Evolutionary conservation across 2,113 vertebrate species (phyloP).

Genomic region (Saiga tatarica): DNA sequence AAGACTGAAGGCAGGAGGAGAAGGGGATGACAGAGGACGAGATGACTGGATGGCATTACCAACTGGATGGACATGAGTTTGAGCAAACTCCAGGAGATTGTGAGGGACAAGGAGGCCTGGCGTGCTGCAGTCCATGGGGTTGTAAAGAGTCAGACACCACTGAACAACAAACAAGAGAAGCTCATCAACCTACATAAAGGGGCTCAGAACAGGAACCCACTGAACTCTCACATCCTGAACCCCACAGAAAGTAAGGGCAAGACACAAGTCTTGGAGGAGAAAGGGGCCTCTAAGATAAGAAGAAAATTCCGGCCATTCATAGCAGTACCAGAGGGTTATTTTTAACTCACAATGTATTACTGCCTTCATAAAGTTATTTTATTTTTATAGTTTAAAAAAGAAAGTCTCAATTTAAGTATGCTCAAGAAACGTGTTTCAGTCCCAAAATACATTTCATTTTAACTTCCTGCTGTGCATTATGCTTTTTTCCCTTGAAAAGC

Average conservation of each 20-base stretch:
- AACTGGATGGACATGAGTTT: background rate
- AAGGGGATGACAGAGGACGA: background rate
- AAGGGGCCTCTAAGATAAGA: background rate
- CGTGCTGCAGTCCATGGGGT: background rate
- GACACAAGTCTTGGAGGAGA: background rate
- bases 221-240: background rate
- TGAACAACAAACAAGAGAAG: background rate
- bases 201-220: background rate
- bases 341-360: conserved; percentile 1
- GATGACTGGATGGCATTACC: background rate
- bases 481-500: conserved; percentile 4
- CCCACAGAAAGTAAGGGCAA: background rate
- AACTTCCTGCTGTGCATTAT: conserved; percentile 22
- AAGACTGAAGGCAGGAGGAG: background rate
- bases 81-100: background rate
- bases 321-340: background rate
- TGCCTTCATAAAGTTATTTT: background rate
- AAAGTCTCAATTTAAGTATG: background rate
- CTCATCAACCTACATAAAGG: background rate
- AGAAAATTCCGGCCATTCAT: background rate
- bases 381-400: conserved; percentile 42
- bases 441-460: conserved; percentile 39
- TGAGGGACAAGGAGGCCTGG: background rate
- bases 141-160: rapidly evolving
- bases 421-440: conserved; percentile 30